Conservation (phyloP, 2,888 invertebrate species). For the Drosophila demipolita region DNA sequence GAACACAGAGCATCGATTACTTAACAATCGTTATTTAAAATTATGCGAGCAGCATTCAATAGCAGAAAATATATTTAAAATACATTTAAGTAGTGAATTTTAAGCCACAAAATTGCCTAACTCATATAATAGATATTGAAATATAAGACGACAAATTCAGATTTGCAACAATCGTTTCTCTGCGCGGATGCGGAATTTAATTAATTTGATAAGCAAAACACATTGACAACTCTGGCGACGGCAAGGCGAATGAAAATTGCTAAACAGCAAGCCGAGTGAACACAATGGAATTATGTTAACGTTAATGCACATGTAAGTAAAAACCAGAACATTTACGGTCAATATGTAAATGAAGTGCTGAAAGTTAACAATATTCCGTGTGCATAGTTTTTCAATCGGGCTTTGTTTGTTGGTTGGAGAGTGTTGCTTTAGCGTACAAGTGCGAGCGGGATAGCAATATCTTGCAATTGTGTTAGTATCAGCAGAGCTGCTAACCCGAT, state of each 20-base stretch:
- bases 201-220: slow-evolving; percentile 9
- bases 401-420: slow-evolving; percentile 56
- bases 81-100: neutral
- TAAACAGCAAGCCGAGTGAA: slow-evolving; percentile 55
- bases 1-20: slow-evolving; percentile 17
- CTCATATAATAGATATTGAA: neutral
- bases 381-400: slow-evolving; percentile 40
- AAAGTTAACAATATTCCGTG: slow-evolving; percentile 27
- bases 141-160: neutral
- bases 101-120: too few species aligned
- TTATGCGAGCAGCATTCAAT: neutral
- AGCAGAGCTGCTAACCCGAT: slow-evolving; percentile 39
- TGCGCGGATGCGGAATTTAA: slow-evolving; percentile 35
- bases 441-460: slow-evolving; percentile 47
- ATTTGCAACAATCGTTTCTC: slow-evolving; percentile 27
- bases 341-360: slow-evolving; percentile 16
- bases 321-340: slow-evolving; percentile 14
- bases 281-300: slow-evolving; percentile 75
- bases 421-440: slow-evolving; percentile 41
- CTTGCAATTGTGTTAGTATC: slow-evolving; percentile 40
- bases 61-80: neutral
- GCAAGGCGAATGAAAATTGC: slow-evolving; percentile 61
- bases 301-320: slow-evolving; percentile 63
- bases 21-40: neutral
- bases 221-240: slow-evolving; percentile 53